Evolutionary conservation across 2,888 invertebrate genomes (phyloP), one percentile per base, ranked within the genome.

Genomic region (Herminia tarsipennalis): DNA sequence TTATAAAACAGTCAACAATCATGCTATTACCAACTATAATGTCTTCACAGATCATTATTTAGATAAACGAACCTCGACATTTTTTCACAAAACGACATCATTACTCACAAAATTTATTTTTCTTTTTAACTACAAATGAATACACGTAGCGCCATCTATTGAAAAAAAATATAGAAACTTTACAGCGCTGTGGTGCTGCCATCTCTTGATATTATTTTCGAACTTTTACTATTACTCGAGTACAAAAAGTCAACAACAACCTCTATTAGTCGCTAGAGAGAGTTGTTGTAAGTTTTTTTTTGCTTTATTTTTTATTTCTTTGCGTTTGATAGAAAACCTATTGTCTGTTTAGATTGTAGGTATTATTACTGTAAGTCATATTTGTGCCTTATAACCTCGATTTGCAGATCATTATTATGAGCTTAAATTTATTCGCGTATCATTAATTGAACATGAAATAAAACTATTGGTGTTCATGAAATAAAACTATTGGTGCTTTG

Each of bases 231-330:
- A 16, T 9, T 3, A 9, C n/a, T 20, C 13, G 6, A 0, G 10
- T 14, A 49, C 43, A 47, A 66, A 72, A 71, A 66, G 56, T 67
- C 70, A 70, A 79, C 76, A 70, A 67, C 56, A 71, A 66, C 60
- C 52, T 20, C 33, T 12, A 39, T 24, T 40, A 13, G 42, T 75
- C 88, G 77, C 73, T 80, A 89, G 89, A 87, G 83, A 75, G 87
- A 65, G 86, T 76, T 85, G 69, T 71, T 74, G 71, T 76, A 38
- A 27, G 42, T 70, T 78, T 79, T 74, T 72, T 70, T 67, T 70
- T 44, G 3, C 74, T 77, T 78, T 62, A 13, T 8, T 16, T 18
- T n/a, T 8, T 66, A 39, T 50, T 33, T 2, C 18, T 24, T 29
- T 38, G 12, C 36, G 28, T 54, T 42, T 37, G 10, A 39, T 54